Percentiles rank a stretch among this genome's conserved stretches.
Conservation (phyloP, 2,888 invertebrate species). For the Desoria tigrina region DNA sequence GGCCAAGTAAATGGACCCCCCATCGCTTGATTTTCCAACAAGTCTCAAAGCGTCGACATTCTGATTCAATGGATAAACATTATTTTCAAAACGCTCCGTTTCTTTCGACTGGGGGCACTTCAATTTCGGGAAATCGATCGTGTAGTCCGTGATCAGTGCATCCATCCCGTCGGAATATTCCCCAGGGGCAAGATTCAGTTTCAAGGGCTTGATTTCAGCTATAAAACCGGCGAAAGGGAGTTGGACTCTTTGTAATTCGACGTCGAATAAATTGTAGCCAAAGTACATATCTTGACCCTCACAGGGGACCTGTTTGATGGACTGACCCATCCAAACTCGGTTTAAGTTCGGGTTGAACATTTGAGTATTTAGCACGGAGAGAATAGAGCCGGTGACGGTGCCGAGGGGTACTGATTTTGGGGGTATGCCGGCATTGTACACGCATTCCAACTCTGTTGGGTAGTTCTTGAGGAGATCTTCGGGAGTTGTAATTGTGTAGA, state of each 20-base stretch:
- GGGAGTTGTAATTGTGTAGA: not conserved
- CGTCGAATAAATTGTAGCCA: conserved; percentile 4
- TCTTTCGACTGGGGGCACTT: conserved; percentile 5
- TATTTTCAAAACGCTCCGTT: too few relatives aligned
- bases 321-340: not conserved
- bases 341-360: not conserved
- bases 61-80: not conserved
- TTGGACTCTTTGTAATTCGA: not conserved
- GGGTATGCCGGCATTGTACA: not conserved
- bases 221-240: conserved; percentile 6
- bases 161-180: conserved; percentile 14
- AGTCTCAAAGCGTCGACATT: conserved; percentile 6
- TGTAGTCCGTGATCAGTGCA: not conserved
- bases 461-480: not conserved
- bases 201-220: not conserved
- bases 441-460: conserved; percentile 3
- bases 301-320: not conserved
- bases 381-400: not conserved
- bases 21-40: conserved; percentile 11
- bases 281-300: not conserved
- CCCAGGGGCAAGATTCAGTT: conserved; percentile 12
- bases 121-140: not conserved
- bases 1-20: conserved; percentile 13
- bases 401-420: not conserved
- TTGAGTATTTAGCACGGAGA: not conserved